phyloP scores from a whole-genome alignment of 2,113 vertebrate genomes.

The mouse (Mus musculus) region GRCm39 chr3:21478001-21478500 shows the following conservation, averaged over 20 bases:
- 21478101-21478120: accelerated
- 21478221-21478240: neutral
- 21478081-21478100: neutral
- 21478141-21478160: too few relatives aligned
- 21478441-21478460: neutral
- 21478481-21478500: neutral
- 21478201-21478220: neutral
- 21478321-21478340: neutral
- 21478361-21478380: neutral
- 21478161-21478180: neutral
- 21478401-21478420: neutral
- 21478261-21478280: neutral
- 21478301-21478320: neutral
- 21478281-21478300: neutral
- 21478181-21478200: neutral
- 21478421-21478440: neutral
- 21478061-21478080: neutral
- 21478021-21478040: neutral
- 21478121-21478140: neutral
- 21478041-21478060: neutral
- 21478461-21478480: neutral
- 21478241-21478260: neutral
- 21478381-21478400: neutral
- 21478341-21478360: neutral
- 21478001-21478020: neutral